Conservation (phyloP, 2,888 invertebrate genomes). For the Glyphotaelius pellucidus region DNA sequence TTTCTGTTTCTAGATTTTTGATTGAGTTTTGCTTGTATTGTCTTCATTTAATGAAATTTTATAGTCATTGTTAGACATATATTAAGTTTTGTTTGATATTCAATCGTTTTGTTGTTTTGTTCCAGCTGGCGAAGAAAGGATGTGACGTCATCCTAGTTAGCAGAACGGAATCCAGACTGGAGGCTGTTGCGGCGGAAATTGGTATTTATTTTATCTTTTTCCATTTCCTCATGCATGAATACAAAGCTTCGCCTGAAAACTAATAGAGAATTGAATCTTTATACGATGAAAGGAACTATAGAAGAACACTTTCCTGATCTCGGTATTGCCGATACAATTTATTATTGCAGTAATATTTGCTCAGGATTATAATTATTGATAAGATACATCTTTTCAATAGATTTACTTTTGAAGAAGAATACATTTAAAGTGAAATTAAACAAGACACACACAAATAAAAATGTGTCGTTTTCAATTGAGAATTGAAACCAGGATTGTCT, state of each 20-base stretch:
- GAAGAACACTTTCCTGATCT: neutral
- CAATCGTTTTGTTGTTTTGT: constrained; percentile 61
- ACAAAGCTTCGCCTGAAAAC: neutral
- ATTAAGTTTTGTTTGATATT: neutral
- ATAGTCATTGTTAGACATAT: neutral
- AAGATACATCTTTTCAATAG: too few species aligned
- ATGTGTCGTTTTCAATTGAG: too few species aligned
- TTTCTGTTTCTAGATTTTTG: too few species aligned
- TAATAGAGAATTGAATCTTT: neutral
- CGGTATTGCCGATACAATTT: neutral
- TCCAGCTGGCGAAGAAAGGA: constrained; percentile 84
- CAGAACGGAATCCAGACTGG: constrained; percentile 84
- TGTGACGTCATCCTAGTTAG: constrained; percentile 89
- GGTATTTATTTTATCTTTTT: constrained; percentile 72
- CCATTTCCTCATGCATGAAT: neutral
- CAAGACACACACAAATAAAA: too few species aligned
- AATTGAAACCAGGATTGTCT: too few species aligned
- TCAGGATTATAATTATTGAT: too few species aligned
- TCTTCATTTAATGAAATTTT: too few species aligned
- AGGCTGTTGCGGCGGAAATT: constrained; percentile 84
- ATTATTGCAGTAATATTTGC: too few species aligned
- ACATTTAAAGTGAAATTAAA: too few species aligned
- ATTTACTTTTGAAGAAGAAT: too few species aligned
- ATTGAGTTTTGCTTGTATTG: too few species aligned
- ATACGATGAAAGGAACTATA: neutral